Conservation (phyloP, 2,888 invertebrate genomes). For the Spilarctia lutea region DNA sequence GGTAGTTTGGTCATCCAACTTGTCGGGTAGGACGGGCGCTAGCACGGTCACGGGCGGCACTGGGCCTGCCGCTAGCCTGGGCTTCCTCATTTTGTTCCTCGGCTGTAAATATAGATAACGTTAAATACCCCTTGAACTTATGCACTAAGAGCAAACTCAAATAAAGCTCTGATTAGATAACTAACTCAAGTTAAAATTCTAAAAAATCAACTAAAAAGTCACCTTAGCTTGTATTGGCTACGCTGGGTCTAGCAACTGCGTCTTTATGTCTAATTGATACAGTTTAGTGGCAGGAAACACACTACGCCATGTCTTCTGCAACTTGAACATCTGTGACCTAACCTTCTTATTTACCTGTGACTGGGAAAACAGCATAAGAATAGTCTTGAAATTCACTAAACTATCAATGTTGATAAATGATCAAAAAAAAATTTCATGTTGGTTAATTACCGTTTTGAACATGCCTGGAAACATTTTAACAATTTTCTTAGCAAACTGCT, state of each 20-base stretch:
- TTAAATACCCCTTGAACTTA: slow-evolving; percentile 15
- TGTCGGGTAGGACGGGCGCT: slow-evolving; percentile 47
- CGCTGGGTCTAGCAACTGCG: slow-evolving; percentile 95
- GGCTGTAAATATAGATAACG: slow-evolving; percentile 66
- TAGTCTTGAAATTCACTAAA: neutral
- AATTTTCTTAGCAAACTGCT: slow-evolving; percentile 96
- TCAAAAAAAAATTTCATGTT: no score
- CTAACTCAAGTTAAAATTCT: no score
- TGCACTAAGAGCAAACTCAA: no score
- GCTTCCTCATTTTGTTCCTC: slow-evolving; percentile 59
- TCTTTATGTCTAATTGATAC: slow-evolving; percentile 96
- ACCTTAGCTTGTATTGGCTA: slow-evolving; percentile 97
- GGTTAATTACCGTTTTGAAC: slow-evolving; percentile 97
- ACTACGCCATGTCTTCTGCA: slow-evolving; percentile 98
- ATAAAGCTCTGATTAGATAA: no score
- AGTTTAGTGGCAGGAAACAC: slow-evolving; percentile 95
- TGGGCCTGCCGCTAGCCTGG: slow-evolving; percentile 53
- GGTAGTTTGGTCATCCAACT: no score
- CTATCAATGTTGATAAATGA: neutral
- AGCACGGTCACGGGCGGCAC: slow-evolving; percentile 48
- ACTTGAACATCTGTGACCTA: slow-evolving; percentile 96
- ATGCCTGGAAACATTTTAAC: slow-evolving; percentile 97
- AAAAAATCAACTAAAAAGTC: no score
- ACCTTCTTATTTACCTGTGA: slow-evolving; percentile 96
- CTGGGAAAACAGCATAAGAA: no score